Conservation (phyloP, 2,797 vertebrate genomes). For the Melanotaenia nigrans region DNA sequence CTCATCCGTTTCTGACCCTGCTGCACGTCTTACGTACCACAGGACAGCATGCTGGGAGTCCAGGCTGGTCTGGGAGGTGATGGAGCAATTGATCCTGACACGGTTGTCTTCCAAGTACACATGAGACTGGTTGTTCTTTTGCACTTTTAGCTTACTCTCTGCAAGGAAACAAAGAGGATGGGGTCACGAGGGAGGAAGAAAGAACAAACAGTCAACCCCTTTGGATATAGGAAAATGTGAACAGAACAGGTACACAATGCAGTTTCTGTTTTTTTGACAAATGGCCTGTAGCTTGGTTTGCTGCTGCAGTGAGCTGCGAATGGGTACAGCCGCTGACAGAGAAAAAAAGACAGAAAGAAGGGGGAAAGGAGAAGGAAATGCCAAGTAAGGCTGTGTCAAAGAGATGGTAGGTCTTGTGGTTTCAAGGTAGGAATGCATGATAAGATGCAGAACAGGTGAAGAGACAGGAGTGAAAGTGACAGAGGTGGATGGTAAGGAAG, state of each 20-base stretch:
- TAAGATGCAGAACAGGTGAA: conserved; percentile 47
- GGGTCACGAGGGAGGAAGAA: conserved; percentile 1
- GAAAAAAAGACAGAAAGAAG: conserved; percentile 28
- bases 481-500: conserved; percentile 21
- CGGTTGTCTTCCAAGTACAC: conserved; percentile 90
- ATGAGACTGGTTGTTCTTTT: conserved; percentile 91
- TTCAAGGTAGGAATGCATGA: conserved; percentile 45
- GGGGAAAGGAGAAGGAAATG: conserved; percentile 51
- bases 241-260: conserved; percentile 62
- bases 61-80: conserved; percentile 89
- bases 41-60: conserved; percentile 93
- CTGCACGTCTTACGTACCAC: conserved; percentile 91
- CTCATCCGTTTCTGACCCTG: conserved; percentile 89
- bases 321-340: conserved; percentile 45
- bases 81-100: conserved; percentile 91
- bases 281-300: conserved; percentile 55
- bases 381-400: conserved; percentile 53
- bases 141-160: conserved; percentile 93
- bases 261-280: conserved; percentile 66
- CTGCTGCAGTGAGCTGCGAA: conserved; percentile 54
- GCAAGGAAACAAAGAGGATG: conserved; percentile 10
- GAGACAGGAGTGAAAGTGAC: conserved; percentile 25
- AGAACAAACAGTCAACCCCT: conserved; percentile 46
- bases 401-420: conserved; percentile 43
- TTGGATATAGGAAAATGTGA: conserved; percentile 48